Conservation (phyloP, 2,888 invertebrate genomes). For the Ormia ochracea region DNA sequence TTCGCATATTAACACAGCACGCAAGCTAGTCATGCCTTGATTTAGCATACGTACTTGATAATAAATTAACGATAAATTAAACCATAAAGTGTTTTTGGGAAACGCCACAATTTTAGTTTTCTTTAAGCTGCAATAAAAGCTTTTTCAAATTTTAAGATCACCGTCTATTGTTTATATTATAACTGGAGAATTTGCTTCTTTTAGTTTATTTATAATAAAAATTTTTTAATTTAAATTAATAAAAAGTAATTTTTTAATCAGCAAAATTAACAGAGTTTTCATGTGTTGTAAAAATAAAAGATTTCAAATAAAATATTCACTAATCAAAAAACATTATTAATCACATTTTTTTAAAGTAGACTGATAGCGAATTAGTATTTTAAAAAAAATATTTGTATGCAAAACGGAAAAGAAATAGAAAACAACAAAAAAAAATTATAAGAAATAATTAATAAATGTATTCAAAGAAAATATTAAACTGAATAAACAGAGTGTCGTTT, state of each 20-base stretch:
- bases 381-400: constrained; percentile 59
- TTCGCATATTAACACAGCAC: no score
- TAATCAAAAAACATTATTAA: constrained; percentile 33
- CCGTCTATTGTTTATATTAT: constrained; percentile 7
- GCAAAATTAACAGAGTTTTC: constrained; percentile 26
- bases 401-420: constrained; percentile 24
- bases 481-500: neutral
- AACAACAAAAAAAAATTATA: constrained; percentile 1
- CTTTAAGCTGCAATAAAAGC: neutral
- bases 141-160: no score
- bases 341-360: constrained; percentile 68
- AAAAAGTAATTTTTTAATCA: neutral
- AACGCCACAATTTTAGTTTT: neutral
- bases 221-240: neutral
- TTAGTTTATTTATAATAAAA: neutral
- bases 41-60: no score
- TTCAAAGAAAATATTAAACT: constrained; percentile 15
- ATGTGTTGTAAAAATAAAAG: constrained; percentile 27
- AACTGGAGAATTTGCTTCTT: constrained; percentile 8
- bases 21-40: no score
- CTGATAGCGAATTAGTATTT: constrained; percentile 72
- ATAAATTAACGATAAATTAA: no score
- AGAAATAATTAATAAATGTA: constrained; percentile 36
- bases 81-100: no score
- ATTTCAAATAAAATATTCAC: neutral